phyloP scores from a whole-genome alignment of 2,888 invertebrate species.

The Erebia epiphron region DNA sequence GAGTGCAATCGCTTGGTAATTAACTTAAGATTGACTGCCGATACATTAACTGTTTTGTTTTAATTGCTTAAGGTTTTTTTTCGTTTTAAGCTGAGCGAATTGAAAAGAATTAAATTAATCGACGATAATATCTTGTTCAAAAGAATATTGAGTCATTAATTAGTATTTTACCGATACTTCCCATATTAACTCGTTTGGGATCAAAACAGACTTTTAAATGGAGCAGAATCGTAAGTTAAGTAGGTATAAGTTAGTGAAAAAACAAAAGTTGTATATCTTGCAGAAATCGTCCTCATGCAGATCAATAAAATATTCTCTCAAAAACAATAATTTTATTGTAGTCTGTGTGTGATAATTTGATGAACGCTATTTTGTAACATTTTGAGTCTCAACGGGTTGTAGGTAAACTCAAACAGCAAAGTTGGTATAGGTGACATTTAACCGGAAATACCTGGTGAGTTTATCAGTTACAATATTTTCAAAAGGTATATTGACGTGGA shows the following conservation, averaged over 20 bases:
- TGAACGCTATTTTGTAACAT: neutral
- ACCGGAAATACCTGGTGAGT: conserved; percentile 67
- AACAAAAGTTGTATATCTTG: neutral
- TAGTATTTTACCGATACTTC: neutral
- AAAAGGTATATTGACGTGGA: conserved; percentile 61
- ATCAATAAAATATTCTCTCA: neutral
- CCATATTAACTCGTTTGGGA: neutral
- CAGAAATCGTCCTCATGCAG: neutral
- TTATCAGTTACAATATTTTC: conserved; percentile 70
- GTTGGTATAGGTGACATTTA: conserved; percentile 42
- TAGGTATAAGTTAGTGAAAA: too few species aligned
- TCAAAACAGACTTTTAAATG: neutral
- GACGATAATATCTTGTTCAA: neutral
- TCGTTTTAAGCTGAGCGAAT: neutral
- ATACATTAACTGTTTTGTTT: conserved; percentile 27
- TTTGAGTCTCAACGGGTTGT: neutral
- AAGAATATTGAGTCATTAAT: neutral
- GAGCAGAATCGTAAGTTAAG: neutral
- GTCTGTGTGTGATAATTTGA: neutral
- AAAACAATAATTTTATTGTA: neutral
- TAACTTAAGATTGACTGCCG: conserved; percentile 35
- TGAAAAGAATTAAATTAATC: neutral
- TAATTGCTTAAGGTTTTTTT: conserved; percentile 21
- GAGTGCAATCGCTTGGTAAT: conserved; percentile 33
- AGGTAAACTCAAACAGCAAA: neutral